Evolutionary conservation across 2,113 vertebrate species (phyloP), one percentile per base, ranked within the genome.

Genomic region (Sylvicapra grimmia): DNA sequence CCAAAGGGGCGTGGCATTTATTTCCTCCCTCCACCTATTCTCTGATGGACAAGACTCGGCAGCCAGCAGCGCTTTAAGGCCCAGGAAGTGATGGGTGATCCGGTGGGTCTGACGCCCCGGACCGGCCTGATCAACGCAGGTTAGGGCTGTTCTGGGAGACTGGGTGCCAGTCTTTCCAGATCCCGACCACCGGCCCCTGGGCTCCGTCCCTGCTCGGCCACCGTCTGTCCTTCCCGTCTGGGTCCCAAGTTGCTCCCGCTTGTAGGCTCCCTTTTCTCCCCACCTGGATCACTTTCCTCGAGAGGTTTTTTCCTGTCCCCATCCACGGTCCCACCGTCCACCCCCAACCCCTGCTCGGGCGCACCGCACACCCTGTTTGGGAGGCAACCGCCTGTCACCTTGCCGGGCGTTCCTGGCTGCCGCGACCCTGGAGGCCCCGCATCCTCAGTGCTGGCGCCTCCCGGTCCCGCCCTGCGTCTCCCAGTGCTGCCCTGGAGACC

Each of bases 401-500:
- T 96, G 97, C 89, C 54, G 14, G 14, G 82, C 4, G 86, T 68
- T 97, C 88, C 79, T 51, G 2, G 83, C 63, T 16, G 49, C 93
- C 49, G 36, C 14, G 14, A 47, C 87, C 86, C 61, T 12, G 10
- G 56, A 25, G n/a, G 58, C 51, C 72, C 85, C 19, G 72, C 80
- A n/a, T 92, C 93, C 72, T 92, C 68, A 1, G 53, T 44, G 47
- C 56, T 2, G 36, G 68, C 10, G 27, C 51, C 83, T 9, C 53
- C 51, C 8, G 2, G 75, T 65, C 63, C 65, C 80, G 59, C 83
- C 31, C 77, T 4, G 68, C 56, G 87, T 59, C 85, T 51, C 58
- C 47, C 13, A 11, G 87, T 63, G 97, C 93, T 98, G 95, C 97
- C 96, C 61, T 95, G 97, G 97, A 96, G 97, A 97, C 97, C 15